Conservation (phyloP, 2,797 vertebrate genomes). For the Gymnothorax reevesii region DNA sequence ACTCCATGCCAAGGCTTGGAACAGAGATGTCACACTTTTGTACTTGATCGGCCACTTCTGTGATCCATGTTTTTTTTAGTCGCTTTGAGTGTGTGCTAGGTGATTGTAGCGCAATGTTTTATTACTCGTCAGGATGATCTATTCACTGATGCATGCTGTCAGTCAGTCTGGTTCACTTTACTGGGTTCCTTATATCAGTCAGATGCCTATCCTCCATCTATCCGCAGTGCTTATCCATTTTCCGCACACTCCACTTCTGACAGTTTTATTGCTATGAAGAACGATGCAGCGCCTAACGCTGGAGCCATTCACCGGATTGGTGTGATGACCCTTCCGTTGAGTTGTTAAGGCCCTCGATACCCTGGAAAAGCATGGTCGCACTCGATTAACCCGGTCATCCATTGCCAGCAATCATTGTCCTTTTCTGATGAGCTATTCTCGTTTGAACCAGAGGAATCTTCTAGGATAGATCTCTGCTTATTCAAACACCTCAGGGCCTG, state of each 20-base stretch:
- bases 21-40: no score
- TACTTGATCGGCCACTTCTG: no score
- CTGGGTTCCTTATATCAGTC: not conserved
- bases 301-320: not conserved
- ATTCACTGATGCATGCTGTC: not conserved
- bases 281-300: not conserved
- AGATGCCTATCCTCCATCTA: not conserved
- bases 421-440: no score
- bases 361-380: not conserved
- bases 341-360: not conserved
- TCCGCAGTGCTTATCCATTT: not conserved
- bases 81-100: no score
- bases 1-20: no score
- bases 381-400: not conserved
- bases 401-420: not conserved
- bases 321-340: not conserved
- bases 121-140: not conserved
- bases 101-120: not conserved
- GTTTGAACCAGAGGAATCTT: no score
- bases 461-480: no score
- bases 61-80: no score
- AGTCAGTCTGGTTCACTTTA: not conserved
- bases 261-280: not conserved
- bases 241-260: not conserved
- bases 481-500: no score